Conservation (phyloP, 2,888 invertebrate species). For the Drosophila histrio region DNA sequence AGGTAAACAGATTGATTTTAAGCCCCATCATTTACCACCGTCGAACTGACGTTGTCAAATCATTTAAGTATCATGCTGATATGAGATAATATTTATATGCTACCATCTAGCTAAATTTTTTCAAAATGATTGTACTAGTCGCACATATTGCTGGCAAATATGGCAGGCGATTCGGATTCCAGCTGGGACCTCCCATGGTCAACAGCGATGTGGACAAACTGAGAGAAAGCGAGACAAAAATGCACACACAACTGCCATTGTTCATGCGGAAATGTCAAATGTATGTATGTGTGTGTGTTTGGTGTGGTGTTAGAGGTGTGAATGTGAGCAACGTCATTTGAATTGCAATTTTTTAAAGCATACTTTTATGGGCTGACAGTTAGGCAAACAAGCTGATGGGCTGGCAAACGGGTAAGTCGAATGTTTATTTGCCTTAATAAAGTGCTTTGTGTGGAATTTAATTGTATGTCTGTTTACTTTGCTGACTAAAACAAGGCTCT, state of each 20-base stretch:
- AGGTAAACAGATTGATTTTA: slow-evolving; percentile 3
- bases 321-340: slow-evolving; percentile 35
- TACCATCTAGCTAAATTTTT: slow-evolving; percentile 4
- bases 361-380: slow-evolving; percentile 32
- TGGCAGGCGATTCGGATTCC: slow-evolving; percentile 3
- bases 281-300: neutral
- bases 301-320: slow-evolving; percentile 20
- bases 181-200: slow-evolving; percentile 28
- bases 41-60: neutral
- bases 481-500: slow-evolving; percentile 29
- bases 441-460: slow-evolving; percentile 59
- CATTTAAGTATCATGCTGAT: slow-evolving; percentile 20
- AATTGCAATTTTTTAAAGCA: slow-evolving; percentile 53
- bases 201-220: neutral
- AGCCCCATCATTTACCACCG: slow-evolving; percentile 4
- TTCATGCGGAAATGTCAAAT: slow-evolving; percentile 53
- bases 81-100: slow-evolving; percentile 33
- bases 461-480: slow-evolving; percentile 50
- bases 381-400: neutral
- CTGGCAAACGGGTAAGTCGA: neutral
- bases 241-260: slow-evolving; percentile 50
- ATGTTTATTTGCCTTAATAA: slow-evolving; percentile 57
- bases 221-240: neutral
- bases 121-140: neutral
- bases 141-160: slow-evolving; percentile 21